phyloP scores from a whole-genome alignment of 2,797 vertebrate genomes.

The Bovichtus variegatus region DNA sequence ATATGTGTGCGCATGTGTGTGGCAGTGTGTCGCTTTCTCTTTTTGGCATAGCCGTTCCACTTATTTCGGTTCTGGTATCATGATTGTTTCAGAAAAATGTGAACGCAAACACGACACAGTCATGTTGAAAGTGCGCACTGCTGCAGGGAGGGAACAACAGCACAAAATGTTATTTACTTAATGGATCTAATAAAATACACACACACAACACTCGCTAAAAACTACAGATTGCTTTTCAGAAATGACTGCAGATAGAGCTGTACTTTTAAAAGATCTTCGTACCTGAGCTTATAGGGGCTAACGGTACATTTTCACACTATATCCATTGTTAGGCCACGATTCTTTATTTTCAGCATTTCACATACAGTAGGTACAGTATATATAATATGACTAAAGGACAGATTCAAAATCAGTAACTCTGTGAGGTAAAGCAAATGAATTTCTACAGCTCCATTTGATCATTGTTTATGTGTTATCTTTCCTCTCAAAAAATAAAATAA shows the following conservation, averaged over 20 bases:
- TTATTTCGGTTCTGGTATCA: conserved; percentile 61
- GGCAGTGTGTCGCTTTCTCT: conserved; percentile 48
- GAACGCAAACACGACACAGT: conserved; percentile 53
- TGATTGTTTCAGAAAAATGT: conserved; percentile 52
- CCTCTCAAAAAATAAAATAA: not conserved
- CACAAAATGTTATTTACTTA: conserved; percentile 46
- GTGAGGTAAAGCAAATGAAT: not conserved
- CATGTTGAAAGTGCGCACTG: conserved; percentile 35
- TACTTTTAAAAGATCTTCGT: not conserved
- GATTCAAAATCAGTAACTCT: not conserved
- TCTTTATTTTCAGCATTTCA: not conserved
- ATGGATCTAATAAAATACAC: conserved; percentile 32
- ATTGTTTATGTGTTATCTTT: not conserved
- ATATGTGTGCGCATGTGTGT: conserved; percentile 24
- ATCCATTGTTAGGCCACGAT: not conserved
- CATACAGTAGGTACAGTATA: not conserved
- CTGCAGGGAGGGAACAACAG: conserved; percentile 46
- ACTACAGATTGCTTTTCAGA: not conserved
- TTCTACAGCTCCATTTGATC: not conserved
- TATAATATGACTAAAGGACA: not conserved
- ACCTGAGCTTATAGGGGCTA: not conserved
- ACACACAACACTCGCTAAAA: conserved; percentile 9
- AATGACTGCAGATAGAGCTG: not conserved
- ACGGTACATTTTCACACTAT: not conserved
- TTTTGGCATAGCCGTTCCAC: conserved; percentile 41